A percentile compares a stretch with the other conserved stretches of the same genome.
These are phyloP conservation scores for Scylla paramamosain DNA, from an alignment of 1,140 invertebrate species.

Conservation along the genomic window DNA sequence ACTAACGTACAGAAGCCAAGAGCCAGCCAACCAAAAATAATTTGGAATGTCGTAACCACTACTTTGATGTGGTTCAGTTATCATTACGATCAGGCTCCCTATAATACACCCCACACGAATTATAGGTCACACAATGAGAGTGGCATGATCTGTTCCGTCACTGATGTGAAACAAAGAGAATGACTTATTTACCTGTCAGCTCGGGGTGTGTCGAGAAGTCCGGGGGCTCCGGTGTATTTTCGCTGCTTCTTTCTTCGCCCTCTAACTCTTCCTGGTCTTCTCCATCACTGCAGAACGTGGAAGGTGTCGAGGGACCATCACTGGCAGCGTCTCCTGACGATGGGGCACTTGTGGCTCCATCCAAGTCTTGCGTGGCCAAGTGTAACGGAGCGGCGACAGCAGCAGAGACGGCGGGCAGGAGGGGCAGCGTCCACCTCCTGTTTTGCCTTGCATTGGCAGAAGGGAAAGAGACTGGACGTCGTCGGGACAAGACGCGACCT, in stretches of 20 bases:
- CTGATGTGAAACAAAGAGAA: too few relatives aligned
- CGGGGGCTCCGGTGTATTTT: slow-evolving; percentile 40
- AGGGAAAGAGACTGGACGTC: slow-evolving; percentile 42
- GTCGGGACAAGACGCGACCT: slow-evolving; percentile 59
- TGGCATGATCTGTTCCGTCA: neutral
- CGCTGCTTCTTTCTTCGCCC: slow-evolving; percentile 1
- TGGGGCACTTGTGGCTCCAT: neutral
- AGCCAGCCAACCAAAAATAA: neutral
- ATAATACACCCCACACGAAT: neutral
- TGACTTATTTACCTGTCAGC: slow-evolving; percentile 43
- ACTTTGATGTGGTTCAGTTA: neutral
- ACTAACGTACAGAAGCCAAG: neutral
- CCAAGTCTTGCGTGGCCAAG: neutral
- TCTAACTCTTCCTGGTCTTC: slow-evolving; percentile 15
- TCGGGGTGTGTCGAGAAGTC: slow-evolving; percentile 60
- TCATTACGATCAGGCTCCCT: neutral
- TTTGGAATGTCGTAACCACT: neutral
- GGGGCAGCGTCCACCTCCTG: neutral
- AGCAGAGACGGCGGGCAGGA: neutral
- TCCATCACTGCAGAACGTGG: slow-evolving; percentile 58
- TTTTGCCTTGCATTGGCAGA: slow-evolving; percentile 33
- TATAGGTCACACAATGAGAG: neutral
- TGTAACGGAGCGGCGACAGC: neutral
- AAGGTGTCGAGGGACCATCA: slow-evolving; percentile 34
- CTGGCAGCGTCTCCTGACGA: neutral